These are phyloP conservation scores for Atractosteus spatula DNA, from an alignment of 2,113 vertebrate genomes.

Conservation along the genomic window DNA sequence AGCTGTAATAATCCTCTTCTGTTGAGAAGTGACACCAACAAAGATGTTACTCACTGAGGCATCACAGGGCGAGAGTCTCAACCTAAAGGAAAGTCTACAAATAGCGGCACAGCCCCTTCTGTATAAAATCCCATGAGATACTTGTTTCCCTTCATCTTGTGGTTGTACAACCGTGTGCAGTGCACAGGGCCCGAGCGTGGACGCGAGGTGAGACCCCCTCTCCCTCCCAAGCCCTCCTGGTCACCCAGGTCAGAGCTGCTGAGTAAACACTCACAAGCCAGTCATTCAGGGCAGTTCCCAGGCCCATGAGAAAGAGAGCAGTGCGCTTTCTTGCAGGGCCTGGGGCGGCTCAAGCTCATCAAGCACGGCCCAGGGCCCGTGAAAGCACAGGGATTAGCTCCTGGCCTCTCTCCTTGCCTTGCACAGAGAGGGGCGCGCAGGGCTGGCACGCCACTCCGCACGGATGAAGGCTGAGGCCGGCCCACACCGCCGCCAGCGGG, in stretches of 20 bases:
- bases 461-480: conserved; percentile 45
- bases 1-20: no score
- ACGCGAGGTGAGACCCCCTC: no score
- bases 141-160: no score
- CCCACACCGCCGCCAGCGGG: conserved; percentile 4
- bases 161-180: no score
- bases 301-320: conserved; percentile 48
- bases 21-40: no score
- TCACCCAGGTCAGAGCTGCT: conserved; percentile 58
- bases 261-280: conserved; percentile 93
- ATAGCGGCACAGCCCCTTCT: no score
- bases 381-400: conserved; percentile 97
- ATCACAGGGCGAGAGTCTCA: no score
- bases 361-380: conserved; percentile 97
- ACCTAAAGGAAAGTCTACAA: no score
- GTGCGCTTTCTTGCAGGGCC: conserved; percentile 86
- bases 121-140: no score
- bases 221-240: background rate
- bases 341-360: conserved; percentile 93
- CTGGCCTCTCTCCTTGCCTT: conserved; percentile 76
- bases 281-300: conserved; percentile 70
- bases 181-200: no score
- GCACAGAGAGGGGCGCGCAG: conserved; percentile 77
- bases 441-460: conserved; percentile 76
- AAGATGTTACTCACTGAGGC: no score